Base-by-base conservation (phyloP, 2,797 vertebrate species). In the Crocidura indochinensis region DNA sequence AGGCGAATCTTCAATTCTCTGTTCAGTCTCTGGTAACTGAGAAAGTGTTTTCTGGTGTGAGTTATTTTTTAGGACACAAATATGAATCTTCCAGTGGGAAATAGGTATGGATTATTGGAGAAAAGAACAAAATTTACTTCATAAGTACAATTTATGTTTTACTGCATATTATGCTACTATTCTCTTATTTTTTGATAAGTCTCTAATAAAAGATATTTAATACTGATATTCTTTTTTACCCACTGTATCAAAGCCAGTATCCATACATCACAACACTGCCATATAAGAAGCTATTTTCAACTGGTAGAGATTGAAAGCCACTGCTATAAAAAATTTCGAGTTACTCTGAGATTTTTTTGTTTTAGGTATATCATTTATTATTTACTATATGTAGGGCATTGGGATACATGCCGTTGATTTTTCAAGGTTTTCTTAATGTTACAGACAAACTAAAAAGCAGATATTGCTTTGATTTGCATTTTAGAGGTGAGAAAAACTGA, bases 1-100 rank as follows among this genome's bases (percentile, higher is more conserved):
- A 8, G 2, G 29, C 82, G 86, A 90, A 88, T 49, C 38, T 49
- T 87, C 6, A 26, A n/a, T 31, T n/a, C 64, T 87, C 94, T 88
- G 47, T 75, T 79, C 56, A 77, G 76, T 64, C 87, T 67, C 46
- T 8, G 60, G 17, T 81, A 88, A 87, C 53, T 81, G 91, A 92
- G 77, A 95, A 92, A 90, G 38, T 67, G 15, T 44, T 80, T 22
- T 65, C 31, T 64, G 56, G 51, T 29, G 10, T 56, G 51, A 90
- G 22, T 29, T 72, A 38, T 84, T 95, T 87, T 64, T 84, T 84
- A 81, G 31, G 4, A 78, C 67, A 53, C 60, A 84, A 77, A 76
- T 77, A 82, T 3, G 29, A 88, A 49, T 56, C 24, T 85, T 38
- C 78, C 10, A 67, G 46, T 14, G 4, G 20, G 11, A 6, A 2